phyloP scores from a whole-genome alignment of 2,797 vertebrate genomes.

The Threskiornis aethiopicus region DNA sequence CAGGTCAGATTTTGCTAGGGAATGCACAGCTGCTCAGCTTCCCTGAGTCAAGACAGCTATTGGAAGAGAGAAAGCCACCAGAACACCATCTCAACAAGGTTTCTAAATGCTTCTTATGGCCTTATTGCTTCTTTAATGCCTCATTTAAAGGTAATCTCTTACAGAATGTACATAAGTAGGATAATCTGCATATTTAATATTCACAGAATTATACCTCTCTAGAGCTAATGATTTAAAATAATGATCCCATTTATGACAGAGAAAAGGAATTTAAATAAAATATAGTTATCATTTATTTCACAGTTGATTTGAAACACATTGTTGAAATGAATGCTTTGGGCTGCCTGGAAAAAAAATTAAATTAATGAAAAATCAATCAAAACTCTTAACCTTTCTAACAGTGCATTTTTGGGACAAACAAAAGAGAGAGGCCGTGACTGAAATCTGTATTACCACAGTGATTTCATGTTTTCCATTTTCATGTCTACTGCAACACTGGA shows the following conservation, averaged over 20 bases:
- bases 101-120: background rate
- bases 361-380: background rate
- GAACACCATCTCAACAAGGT: background rate
- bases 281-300: background rate
- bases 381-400: background rate
- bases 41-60: background rate
- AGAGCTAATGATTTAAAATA: background rate
- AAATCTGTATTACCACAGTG: background rate
- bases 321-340: background rate
- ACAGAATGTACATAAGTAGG: background rate
- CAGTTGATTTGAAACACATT: background rate
- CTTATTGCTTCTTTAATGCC: background rate
- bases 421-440: background rate
- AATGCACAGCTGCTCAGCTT: background rate
- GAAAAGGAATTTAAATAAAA: background rate
- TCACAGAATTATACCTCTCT: background rate
- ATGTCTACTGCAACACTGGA: background rate
- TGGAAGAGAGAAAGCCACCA: background rate
- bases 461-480: background rate
- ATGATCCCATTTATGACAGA: background rate
- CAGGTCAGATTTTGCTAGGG: background rate
- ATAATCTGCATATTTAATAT: background rate
- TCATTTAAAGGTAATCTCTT: background rate
- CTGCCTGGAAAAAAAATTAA: background rate
- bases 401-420: background rate